phyloP scores from a whole-genome alignment of 2,797 vertebrate species.

The Champsocephalus gunnari region DNA sequence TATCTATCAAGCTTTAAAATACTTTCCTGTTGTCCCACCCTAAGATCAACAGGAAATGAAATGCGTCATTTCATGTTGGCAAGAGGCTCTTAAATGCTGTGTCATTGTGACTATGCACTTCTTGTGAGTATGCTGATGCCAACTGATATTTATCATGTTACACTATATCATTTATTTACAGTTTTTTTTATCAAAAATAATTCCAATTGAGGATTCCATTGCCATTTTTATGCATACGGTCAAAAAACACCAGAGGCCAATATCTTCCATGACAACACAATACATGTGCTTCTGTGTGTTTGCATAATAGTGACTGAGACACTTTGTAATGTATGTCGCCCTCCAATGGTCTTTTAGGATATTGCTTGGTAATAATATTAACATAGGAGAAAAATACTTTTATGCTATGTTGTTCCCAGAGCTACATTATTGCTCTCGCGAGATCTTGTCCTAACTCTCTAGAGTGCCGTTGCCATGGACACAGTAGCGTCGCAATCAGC shows the following conservation, averaged over 20 bases:
- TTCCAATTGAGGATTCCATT: too few species aligned
- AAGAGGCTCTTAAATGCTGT: not conserved
- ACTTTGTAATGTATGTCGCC: not conserved
- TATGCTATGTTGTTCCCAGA: not conserved
- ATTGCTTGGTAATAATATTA: not conserved
- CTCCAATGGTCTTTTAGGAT: not conserved
- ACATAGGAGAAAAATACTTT: not conserved
- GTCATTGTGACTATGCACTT: slow-evolving; percentile 22
- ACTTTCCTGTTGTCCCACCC: not conserved
- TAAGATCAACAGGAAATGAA: not conserved
- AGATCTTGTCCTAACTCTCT: slow-evolving; percentile 17
- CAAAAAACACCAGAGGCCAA: not conserved
- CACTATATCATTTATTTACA: not conserved
- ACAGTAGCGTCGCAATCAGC: slow-evolving; percentile 41
- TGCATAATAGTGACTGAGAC: not conserved
- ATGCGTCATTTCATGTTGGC: not conserved
- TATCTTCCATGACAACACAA: not conserved
- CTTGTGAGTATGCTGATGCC: not conserved
- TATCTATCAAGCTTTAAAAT: not conserved
- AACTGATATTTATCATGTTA: not conserved
- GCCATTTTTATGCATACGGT: too few species aligned
- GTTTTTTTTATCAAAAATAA: too few species aligned
- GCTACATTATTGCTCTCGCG: slow-evolving; percentile 47
- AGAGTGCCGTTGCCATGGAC: slow-evolving; percentile 59
- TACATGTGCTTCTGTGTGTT: not conserved